A percentile compares a stretch with the other conserved stretches of the same genome.
Evolutionary conservation across 2,113 vertebrate genomes (phyloP).

Genomic region (Gulo gulo): DNA sequence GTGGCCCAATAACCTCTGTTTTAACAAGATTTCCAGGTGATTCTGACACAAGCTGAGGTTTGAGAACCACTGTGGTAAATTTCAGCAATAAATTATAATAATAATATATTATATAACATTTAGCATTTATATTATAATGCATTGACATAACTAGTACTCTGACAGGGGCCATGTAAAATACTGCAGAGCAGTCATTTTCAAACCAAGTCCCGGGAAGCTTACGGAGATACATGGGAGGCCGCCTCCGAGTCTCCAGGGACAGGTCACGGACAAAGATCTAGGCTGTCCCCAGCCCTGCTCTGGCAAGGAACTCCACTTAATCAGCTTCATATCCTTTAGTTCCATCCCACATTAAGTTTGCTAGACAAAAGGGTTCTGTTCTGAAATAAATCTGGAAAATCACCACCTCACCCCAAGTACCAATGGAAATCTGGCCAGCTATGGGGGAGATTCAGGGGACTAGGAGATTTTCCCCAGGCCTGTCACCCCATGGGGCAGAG

Average conservation of each 20-base stretch:
- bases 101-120: neutral
- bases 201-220: neutral
- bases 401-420: neutral
- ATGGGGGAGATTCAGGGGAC: neutral
- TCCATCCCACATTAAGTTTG: neutral
- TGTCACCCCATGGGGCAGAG: neutral
- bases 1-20: neutral
- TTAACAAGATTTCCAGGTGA: neutral
- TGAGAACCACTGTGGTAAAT: neutral
- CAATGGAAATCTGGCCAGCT: neutral
- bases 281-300: neutral
- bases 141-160: neutral
- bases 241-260: neutral
- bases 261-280: neutral
- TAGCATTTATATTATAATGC: neutral
- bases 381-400: slow-evolving; percentile 15
- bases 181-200: neutral
- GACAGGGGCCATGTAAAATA: neutral
- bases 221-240: neutral
- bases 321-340: neutral
- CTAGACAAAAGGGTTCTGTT: neutral
- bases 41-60: neutral
- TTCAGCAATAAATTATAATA: neutral
- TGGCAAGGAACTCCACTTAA: neutral
- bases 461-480: neutral